A percentile compares a stretch with the other conserved stretches of the same genome.
phyloP scores from a whole-genome alignment of 2,888 invertebrate species.

The Agapostemon virescens region DNA sequence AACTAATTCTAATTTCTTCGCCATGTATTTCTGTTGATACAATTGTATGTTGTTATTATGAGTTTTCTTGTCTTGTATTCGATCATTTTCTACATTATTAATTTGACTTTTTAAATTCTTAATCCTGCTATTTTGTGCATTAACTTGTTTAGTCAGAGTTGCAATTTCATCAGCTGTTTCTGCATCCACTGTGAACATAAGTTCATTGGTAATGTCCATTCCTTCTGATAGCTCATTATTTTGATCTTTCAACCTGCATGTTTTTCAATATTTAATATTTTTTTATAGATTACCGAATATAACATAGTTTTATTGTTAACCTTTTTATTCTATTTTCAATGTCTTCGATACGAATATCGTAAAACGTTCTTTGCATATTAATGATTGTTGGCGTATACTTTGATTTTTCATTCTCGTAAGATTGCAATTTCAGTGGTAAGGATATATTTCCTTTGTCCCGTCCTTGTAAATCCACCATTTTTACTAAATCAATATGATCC shows the following conservation, averaged over 20 bases:
- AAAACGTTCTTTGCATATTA: slow-evolving; percentile 72
- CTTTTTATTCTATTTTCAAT: slow-evolving; percentile 66
- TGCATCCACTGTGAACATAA: slow-evolving; percentile 47
- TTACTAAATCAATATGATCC: neutral
- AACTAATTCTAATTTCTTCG: slow-evolving; percentile 62
- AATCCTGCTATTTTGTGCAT: slow-evolving; percentile 52
- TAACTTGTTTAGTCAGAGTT: slow-evolving; percentile 58
- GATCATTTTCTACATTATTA: slow-evolving; percentile 49
- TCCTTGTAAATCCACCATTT: slow-evolving; percentile 64
- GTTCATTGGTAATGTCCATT: slow-evolving; percentile 51
- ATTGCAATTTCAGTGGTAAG: slow-evolving; percentile 64
- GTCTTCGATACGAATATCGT: slow-evolving; percentile 68
- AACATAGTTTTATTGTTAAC: slow-evolving; percentile 53
- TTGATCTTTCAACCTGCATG: slow-evolving; percentile 66
- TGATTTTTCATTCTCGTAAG: slow-evolving; percentile 51
- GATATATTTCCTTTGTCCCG: slow-evolving; percentile 64
- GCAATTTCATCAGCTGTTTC: slow-evolving; percentile 68
- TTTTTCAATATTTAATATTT: neutral
- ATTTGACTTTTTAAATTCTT: slow-evolving; percentile 54
- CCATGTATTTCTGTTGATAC: slow-evolving; percentile 65
- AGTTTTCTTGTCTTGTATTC: slow-evolving; percentile 54
- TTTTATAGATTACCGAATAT: neutral
- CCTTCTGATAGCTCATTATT: slow-evolving; percentile 65
- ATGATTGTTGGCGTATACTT: slow-evolving; percentile 60
- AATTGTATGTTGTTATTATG: slow-evolving; percentile 61